Base-by-base conservation (phyloP, 2,113 vertebrate species). In the Limanda limanda region DNA sequence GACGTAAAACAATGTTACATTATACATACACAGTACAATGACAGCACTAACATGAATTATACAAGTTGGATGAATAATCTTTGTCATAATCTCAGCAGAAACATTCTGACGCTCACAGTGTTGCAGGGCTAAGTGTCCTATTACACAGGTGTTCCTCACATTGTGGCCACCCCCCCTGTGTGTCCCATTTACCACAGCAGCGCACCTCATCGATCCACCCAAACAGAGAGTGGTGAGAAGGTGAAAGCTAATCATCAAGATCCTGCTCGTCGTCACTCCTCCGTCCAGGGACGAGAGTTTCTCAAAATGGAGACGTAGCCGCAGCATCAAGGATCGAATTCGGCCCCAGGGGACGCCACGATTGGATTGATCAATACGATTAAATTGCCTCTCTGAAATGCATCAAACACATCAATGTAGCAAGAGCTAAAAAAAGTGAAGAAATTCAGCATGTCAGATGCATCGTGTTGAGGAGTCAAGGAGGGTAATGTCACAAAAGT, bases 351-450 rank as follows among this genome's bases (percentile, higher is more conserved):
- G 82, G 85, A 85, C 13, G 64, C 25, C 31, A 12, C 63, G 84
- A 77, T 68, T 78, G 76, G 69, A 68, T 66, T 54, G 75, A 92
- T 92, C 92, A 73, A 89, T 91, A 81, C 14, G n/a, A 69, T 76
- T 76, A 83, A 79, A 92, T 90, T 92, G 85, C 64, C 42, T 89
- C 52, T 88, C 69, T 78, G 61, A 56, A 21, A 66, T 17, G 81
- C 76, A 81, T 56, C 55, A 47, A 64, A 74, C 81, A 55, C 82
- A 83, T 79, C 70, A 81, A 84, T 72, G 66, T 21, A 47, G 60
- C 71, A 67, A 52, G 71, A 73, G 59, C 47, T 61, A 84, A 82
- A 79, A 31, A 37, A 58, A 75, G 68, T 72, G 57, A 81, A 79
- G 61, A 62, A 64, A 88, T 76, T 78, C 68, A 61, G 68, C 61